phyloP scores from a whole-genome alignment of 2,113 vertebrate species.

The Triplophysa tibetana region DNA sequence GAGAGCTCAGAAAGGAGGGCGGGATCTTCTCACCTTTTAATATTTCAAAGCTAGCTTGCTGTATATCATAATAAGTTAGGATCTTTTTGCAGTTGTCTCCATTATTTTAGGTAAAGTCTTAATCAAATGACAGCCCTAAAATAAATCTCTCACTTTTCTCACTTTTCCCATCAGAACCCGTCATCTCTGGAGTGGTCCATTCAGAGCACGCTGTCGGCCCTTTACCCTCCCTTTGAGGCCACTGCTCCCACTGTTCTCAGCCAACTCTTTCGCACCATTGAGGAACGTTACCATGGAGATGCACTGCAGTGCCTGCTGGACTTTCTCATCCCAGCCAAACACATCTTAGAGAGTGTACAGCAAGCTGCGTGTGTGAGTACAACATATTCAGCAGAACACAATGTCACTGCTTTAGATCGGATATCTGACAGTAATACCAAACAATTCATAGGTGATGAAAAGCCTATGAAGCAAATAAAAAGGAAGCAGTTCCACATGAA shows the following conservation, averaged over 20 bases:
- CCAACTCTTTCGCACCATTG: slow-evolving; percentile 91
- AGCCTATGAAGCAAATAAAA: neutral
- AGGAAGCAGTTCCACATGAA: neutral
- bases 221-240: slow-evolving; percentile 89
- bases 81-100: too few species aligned
- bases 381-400: neutral
- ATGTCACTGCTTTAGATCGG: too few species aligned
- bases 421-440: too few species aligned
- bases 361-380: slow-evolving; percentile 90
- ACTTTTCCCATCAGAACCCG: slow-evolving; percentile 72
- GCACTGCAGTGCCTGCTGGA: slow-evolving; percentile 88
- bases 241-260: slow-evolving; percentile 87
- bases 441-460: too few species aligned
- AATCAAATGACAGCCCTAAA: neutral
- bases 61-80: too few species aligned
- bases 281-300: slow-evolving; percentile 85
- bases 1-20: too few species aligned
- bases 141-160: slow-evolving; percentile 9
- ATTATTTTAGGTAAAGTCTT: neutral
- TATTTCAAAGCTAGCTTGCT: too few species aligned
- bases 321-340: slow-evolving; percentile 92
- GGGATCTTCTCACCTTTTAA: too few species aligned
- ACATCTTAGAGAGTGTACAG: slow-evolving; percentile 86
- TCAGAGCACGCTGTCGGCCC: slow-evolving; percentile 83
- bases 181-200: slow-evolving; percentile 85